phyloP scores from a whole-genome alignment of 2,797 vertebrate genomes.

The Notamacropus eugenii region DNA sequence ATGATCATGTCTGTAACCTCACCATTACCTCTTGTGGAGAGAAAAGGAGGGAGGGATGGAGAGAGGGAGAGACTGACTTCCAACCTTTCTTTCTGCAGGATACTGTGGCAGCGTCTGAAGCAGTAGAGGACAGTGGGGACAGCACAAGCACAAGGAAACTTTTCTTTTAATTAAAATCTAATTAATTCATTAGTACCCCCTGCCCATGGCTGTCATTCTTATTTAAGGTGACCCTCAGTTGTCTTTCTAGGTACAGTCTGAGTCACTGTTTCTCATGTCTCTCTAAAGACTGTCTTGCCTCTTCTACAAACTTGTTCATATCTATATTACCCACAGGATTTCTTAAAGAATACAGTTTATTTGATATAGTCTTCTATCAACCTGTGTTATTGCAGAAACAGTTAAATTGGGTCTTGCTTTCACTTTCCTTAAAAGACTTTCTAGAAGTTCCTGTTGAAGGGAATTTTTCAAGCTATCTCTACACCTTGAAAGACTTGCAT shows the following conservation, averaged over 20 bases:
- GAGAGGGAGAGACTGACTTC: neutral
- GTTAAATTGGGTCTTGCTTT: neutral
- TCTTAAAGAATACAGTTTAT: slow-evolving; percentile 33
- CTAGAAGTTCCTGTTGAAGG: neutral
- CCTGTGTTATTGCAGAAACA: slow-evolving; percentile 16
- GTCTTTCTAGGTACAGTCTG: slow-evolving; percentile 51
- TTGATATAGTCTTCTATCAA: slow-evolving; percentile 13
- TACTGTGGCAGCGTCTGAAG: neutral
- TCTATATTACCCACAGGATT: slow-evolving; percentile 8
- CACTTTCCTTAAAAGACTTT: slow-evolving; percentile 13
- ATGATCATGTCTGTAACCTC: slow-evolving; percentile 56
- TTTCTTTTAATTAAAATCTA: slow-evolving; percentile 51
- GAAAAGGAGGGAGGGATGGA: slow-evolving; percentile 21
- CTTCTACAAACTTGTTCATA: neutral
- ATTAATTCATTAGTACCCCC: slow-evolving; percentile 69
- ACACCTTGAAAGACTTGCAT: neutral
- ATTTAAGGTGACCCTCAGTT: slow-evolving; percentile 65
- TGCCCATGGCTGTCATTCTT: slow-evolving; percentile 59
- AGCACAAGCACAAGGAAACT: slow-evolving; percentile 21
- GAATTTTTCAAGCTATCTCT: neutral
- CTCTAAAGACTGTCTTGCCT: neutral
- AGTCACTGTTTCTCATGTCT: slow-evolving; percentile 27
- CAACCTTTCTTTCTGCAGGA: neutral
- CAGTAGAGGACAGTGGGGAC: slow-evolving; percentile 57
- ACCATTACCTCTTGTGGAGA: neutral